Evolutionary conservation across 1,140 invertebrate genomes (phyloP).

Genomic region (Ceratosolen solmsi): DNA sequence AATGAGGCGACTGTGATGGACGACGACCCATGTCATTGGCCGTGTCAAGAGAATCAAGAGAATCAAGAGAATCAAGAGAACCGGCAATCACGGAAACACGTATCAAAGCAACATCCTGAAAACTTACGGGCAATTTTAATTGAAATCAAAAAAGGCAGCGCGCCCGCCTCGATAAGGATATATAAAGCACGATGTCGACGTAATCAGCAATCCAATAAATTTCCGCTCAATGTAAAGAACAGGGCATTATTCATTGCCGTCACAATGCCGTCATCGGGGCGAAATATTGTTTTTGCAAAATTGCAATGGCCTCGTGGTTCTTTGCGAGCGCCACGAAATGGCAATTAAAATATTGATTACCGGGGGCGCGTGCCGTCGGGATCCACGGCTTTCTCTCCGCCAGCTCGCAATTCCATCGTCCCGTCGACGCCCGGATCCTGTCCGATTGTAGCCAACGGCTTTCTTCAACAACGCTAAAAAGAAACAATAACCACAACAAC

Average conservation of each 20-base stretch:
- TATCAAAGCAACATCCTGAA: no score
- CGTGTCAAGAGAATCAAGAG: no score
- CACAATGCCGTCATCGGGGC: neutral
- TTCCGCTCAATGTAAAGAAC: neutral
- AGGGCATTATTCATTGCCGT: neutral
- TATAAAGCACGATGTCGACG: neutral
- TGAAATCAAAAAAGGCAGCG: neutral
- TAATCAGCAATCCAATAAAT: neutral
- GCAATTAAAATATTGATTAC: constrained; percentile 34
- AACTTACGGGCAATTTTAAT: neutral
- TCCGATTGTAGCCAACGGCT: no score
- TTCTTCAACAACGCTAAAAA: no score
- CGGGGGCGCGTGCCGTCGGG: neutral
- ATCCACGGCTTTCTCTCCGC: neutral
- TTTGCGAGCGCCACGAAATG: neutral
- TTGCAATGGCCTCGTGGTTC: neutral
- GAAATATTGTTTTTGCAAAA: constrained; percentile 18
- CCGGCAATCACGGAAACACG: no score
- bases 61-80: no score
- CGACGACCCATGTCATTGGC: no score
- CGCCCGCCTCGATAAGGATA: no score
- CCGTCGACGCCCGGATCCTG: no score
- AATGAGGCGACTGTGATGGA: no score
- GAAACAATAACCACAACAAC: no score
- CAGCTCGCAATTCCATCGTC: neutral